Evolutionary conservation across 2,113 vertebrate species (phyloP), one percentile per base, ranked within the genome.

Genomic region (Ariopsis seemanni): DNA sequence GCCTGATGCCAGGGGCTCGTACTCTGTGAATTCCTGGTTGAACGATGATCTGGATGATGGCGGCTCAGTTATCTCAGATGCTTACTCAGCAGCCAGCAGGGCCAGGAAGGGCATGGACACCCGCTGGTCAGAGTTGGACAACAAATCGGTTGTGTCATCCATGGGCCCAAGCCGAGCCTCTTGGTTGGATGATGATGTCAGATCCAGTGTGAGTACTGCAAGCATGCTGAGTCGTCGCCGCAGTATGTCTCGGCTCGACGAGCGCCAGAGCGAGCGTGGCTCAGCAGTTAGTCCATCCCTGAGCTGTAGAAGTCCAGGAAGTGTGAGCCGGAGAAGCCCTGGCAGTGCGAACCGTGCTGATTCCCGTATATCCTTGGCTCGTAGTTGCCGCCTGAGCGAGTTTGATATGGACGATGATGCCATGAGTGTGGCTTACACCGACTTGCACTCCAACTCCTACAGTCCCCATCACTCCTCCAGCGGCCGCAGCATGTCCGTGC

Each of bases 401-500:
- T 96, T 95, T 78, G 96, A 95, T 0, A 1, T 93, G 2, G 96
- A 97, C 0, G 96, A 99, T 0, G 95, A 95, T 34, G 80, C 90
- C 4, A 88, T 90, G 34, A 96, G 96, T 0, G 82, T 96, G 88
- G 96, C 94, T 22, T 91, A 91, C 88, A 97, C 94, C 0, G 96
- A 97, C 71, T 69, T 89, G 25, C 93, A 89, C 30, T 96, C 95
- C 5, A 92, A 94, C 4, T 91, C 91, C 0, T 94, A 93, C 55
- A 96, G 97, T 91, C 71, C 71, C 12, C 97, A 97, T 81, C 96
- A 95, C 2, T 93, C 92, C 0, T 88, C 96, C 0, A 90, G 94
- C 7, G 96, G 95, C 10, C 97, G 97, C 87, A 99, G 98, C 42
- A 89, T 98, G 65, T 99, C 98, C 0, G 96, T 99, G 93, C 98